Percentiles rank a stretch among this genome's conserved stretches.
These are phyloP conservation scores for Mus minutoides DNA, from an alignment of 2,797 vertebrate genomes.

Conservation along the genomic window DNA sequence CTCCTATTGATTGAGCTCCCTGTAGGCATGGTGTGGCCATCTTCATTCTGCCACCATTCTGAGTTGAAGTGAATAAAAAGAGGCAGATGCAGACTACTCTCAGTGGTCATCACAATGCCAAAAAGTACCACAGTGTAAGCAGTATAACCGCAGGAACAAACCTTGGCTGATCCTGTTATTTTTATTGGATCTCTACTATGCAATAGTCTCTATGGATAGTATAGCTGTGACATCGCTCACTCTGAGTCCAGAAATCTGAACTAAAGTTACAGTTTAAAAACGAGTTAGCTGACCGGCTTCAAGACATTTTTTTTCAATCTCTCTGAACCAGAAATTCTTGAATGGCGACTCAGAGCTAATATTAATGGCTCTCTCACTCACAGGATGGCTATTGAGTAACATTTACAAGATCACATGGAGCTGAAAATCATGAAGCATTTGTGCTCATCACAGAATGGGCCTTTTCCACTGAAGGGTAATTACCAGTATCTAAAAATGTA, in stretches of 20 bases:
- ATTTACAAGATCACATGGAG: neutral
- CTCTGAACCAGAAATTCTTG: neutral
- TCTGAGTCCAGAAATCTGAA: slow-evolving; percentile 7
- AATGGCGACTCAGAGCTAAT: slow-evolving; percentile 13
- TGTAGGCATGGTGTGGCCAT: neutral
- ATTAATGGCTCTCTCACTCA: neutral
- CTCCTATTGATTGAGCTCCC: neutral
- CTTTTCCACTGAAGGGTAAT: neutral
- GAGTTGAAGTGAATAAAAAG: neutral
- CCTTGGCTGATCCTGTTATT: neutral
- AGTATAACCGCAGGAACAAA: slow-evolving; percentile 12
- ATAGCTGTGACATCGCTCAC: neutral
- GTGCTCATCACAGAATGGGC: neutral
- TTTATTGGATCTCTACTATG: slow-evolving; percentile 8
- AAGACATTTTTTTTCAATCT: slow-evolving; percentile 28
- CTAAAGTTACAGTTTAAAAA: neutral
- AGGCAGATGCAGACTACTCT: neutral
- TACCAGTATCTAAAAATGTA: neutral
- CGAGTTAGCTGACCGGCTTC: neutral
- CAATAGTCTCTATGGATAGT: neutral
- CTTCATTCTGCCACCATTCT: slow-evolving; percentile 35
- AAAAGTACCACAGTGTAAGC: neutral
- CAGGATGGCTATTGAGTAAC: neutral
- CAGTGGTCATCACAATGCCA: neutral
- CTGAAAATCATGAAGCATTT: slow-evolving; percentile 33